Percentiles rank a stretch among this genome's conserved stretches.
phyloP scores from a whole-genome alignment of 2,113 vertebrate genomes.

The Chloroceryle aenea region DNA sequence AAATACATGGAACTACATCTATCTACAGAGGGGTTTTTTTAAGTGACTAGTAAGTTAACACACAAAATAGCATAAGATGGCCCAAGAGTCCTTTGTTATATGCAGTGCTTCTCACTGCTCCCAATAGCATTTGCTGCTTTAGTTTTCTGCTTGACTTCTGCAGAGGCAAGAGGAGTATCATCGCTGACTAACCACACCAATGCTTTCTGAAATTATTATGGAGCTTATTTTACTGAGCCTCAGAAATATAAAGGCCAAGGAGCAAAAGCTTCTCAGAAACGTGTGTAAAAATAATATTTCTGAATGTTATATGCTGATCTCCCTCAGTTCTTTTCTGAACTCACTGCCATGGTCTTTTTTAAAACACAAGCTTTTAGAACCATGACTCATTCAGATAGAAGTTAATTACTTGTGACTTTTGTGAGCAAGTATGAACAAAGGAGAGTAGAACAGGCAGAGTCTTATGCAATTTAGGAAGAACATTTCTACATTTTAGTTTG shows the following conservation, averaged over 20 bases:
- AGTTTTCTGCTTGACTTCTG: not conserved
- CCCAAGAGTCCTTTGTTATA: not conserved
- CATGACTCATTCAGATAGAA: slow-evolving; percentile 31
- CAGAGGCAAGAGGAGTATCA: not conserved
- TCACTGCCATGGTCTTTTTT: not conserved
- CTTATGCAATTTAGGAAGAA: slow-evolving; percentile 36
- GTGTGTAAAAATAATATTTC: not conserved
- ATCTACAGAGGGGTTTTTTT: not conserved
- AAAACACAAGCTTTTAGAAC: slow-evolving; percentile 35
- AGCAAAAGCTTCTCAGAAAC: not conserved
- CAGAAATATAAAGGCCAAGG: not conserved
- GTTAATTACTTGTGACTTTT: slow-evolving; percentile 26
- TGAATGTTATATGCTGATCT: not conserved
- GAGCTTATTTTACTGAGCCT: not conserved
- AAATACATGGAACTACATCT: not conserved
- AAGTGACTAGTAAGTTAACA: not conserved
- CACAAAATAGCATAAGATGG: not conserved
- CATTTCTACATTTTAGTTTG: slow-evolving; percentile 10
- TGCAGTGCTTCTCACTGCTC: not conserved
- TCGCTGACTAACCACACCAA: not conserved
- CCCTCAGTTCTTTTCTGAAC: not conserved
- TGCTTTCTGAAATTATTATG: not conserved
- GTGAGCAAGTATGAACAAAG: slow-evolving; percentile 37
- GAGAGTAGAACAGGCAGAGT: not conserved
- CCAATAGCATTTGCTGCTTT: not conserved